A percentile compares a stretch with the other conserved stretches of the same genome.
Evolutionary conservation across 1,140 invertebrate genomes (phyloP).

Genomic region (Paralvinella palmiformis): DNA sequence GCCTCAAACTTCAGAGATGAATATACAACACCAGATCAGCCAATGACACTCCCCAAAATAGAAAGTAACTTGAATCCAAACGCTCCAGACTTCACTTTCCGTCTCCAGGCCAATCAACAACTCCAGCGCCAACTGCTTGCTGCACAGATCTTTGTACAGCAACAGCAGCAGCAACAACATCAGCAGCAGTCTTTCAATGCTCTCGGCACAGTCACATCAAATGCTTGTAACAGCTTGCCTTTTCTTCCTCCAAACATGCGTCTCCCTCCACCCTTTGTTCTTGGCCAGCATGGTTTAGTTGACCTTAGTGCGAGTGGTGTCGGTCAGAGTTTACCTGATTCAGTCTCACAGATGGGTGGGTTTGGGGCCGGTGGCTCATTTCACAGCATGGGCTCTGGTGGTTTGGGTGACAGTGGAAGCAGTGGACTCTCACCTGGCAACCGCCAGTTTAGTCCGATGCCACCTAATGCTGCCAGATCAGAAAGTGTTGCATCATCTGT

Average conservation of each 20-base stretch:
- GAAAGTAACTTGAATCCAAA: slow-evolving; percentile 76
- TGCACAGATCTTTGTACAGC: too few species aligned
- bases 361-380: neutral
- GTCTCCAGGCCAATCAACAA: neutral
- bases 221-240: neutral
- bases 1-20: slow-evolving; percentile 33
- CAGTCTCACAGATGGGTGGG: neutral
- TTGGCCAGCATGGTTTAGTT: neutral
- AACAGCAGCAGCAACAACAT: neutral
- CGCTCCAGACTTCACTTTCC: slow-evolving; percentile 70
- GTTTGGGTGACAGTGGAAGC: neutral
- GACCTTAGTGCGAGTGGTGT: too few species aligned
- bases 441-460: neutral
- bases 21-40: slow-evolving; percentile 48
- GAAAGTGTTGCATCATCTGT: neutral
- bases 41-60: slow-evolving; percentile 49
- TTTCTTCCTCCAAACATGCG: neutral
- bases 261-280: neutral
- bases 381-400: neutral
- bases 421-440: neutral
- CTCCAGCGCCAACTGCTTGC: too few species aligned
- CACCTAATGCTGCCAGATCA: neutral
- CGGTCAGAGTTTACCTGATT: too few species aligned
- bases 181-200: neutral
- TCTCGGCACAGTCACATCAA: neutral